A percentile compares a stretch with the other conserved stretches of the same genome.
phyloP scores from a whole-genome alignment of 2,888 invertebrate species.

The Eristalinus aeneus region DNA sequence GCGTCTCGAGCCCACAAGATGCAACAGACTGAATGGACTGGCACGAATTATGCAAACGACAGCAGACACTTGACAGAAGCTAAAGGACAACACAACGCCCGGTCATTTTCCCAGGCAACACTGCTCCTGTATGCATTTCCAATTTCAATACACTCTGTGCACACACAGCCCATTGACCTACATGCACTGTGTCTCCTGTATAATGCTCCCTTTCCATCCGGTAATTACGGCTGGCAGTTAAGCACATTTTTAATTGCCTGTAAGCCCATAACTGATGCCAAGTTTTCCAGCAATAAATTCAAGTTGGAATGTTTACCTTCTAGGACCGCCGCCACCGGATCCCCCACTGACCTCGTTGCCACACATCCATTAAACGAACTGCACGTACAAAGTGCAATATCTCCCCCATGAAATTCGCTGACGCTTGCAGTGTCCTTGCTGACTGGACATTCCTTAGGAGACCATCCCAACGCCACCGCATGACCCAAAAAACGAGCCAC shows the following conservation, averaged over 20 bases:
- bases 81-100: not conserved
- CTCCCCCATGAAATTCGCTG: constrained; percentile 36
- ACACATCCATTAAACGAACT: constrained; percentile 54
- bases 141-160: not conserved
- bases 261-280: constrained; percentile 7
- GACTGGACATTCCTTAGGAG: constrained; percentile 27
- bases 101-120: too few species aligned
- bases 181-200: not conserved
- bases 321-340: constrained; percentile 4
- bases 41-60: not conserved
- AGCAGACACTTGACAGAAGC: not conserved
- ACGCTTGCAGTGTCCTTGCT: constrained; percentile 51
- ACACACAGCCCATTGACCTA: not conserved
- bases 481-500: constrained; percentile 63
- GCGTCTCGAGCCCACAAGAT: not conserved
- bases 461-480: constrained; percentile 7
- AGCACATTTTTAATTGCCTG: constrained; percentile 17
- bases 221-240: not conserved
- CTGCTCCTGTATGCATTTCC: not conserved
- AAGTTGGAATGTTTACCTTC: constrained; percentile 2
- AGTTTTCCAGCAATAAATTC: not conserved
- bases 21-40: not conserved
- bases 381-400: constrained; percentile 56
- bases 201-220: not conserved
- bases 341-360: constrained; percentile 59